phyloP scores from a whole-genome alignment of 1,140 invertebrate species.

The Aphelenchoides besseyi region DNA sequence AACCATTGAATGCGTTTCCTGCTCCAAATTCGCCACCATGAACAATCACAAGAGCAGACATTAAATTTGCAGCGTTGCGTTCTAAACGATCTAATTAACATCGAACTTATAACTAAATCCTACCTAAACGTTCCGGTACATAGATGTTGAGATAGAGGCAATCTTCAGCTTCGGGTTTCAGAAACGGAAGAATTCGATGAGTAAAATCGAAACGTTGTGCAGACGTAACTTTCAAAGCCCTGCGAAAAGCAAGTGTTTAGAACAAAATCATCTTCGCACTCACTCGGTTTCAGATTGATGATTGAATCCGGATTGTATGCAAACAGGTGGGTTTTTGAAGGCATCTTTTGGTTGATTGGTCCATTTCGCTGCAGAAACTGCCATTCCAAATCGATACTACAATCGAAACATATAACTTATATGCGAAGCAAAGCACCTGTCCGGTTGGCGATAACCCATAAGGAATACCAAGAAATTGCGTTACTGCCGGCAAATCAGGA shows the following conservation, averaged over 20 bases:
- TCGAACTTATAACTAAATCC: background rate
- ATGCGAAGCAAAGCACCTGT: constrained; percentile 55
- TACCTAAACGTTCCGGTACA: constrained; percentile 69
- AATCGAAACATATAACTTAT: constrained; percentile 12
- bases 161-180: constrained; percentile 88
- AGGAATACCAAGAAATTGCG: constrained; percentile 83
- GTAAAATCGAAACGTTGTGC: constrained; percentile 79
- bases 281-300: constrained; percentile 59
- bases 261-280: constrained; percentile 23
- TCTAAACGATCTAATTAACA: constrained; percentile 12
- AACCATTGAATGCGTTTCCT: constrained; percentile 60
- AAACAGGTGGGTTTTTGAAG: constrained; percentile 45
- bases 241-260: constrained; percentile 70
- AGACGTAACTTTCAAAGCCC: constrained; percentile 71
- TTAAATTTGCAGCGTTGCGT: constrained; percentile 27
- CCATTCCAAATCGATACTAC: constrained; percentile 63
- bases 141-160: constrained; percentile 95
- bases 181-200: constrained; percentile 77
- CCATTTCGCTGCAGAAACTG: constrained; percentile 62
- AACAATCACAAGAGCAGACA: constrained; percentile 53
- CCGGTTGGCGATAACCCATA: constrained; percentile 87
- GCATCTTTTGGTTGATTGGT: constrained; percentile 62
- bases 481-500: constrained; percentile 52
- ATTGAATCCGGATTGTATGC: constrained; percentile 57
- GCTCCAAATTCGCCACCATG: constrained; percentile 60